phyloP scores from a whole-genome alignment of 2,797 vertebrate species.

The Arrhamphus sclerolepis region DNA sequence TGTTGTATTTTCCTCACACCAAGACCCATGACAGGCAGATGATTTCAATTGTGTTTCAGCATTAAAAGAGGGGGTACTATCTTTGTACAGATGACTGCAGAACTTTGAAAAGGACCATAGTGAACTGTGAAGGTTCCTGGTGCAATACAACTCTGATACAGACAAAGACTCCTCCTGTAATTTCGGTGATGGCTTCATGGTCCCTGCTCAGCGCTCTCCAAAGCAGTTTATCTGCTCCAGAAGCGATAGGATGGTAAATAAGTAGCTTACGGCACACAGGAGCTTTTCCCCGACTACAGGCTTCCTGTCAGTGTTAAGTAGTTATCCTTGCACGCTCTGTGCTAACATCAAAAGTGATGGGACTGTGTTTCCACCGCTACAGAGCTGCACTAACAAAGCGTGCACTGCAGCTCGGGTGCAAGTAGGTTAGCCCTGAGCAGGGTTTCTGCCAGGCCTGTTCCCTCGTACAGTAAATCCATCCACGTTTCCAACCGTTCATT shows the following conservation, averaged over 20 bases:
- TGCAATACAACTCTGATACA: slow-evolving; percentile 29
- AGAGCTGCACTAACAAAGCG: slow-evolving; percentile 42
- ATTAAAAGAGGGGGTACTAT: no score
- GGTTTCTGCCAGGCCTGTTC: slow-evolving; percentile 15
- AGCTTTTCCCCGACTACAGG: slow-evolving; percentile 63
- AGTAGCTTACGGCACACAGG: slow-evolving; percentile 72
- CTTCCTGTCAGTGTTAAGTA: slow-evolving; percentile 74
- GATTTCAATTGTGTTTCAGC: no score
- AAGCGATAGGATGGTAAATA: slow-evolving; percentile 70
- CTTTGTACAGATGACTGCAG: background rate
- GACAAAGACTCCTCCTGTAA: slow-evolving; percentile 48
- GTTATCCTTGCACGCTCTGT: slow-evolving; percentile 57
- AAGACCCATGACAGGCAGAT: no score
- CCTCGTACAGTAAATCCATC: slow-evolving; percentile 27
- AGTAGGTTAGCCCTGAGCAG: slow-evolving; percentile 40
- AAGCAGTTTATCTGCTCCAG: slow-evolving; percentile 67
- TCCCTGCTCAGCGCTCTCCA: slow-evolving; percentile 46
- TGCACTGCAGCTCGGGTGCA: slow-evolving; percentile 26
- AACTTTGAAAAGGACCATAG: slow-evolving; percentile 13
- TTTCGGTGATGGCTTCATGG: slow-evolving; percentile 55
- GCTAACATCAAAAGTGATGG: slow-evolving; percentile 70
- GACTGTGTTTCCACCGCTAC: slow-evolving; percentile 41
- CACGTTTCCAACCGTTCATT: slow-evolving; percentile 31
- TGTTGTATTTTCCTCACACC: no score
- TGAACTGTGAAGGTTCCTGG: slow-evolving; percentile 11